These are phyloP conservation scores for Arenicola marina DNA, from an alignment of 2,888 invertebrate genomes.

Conservation along the genomic window DNA sequence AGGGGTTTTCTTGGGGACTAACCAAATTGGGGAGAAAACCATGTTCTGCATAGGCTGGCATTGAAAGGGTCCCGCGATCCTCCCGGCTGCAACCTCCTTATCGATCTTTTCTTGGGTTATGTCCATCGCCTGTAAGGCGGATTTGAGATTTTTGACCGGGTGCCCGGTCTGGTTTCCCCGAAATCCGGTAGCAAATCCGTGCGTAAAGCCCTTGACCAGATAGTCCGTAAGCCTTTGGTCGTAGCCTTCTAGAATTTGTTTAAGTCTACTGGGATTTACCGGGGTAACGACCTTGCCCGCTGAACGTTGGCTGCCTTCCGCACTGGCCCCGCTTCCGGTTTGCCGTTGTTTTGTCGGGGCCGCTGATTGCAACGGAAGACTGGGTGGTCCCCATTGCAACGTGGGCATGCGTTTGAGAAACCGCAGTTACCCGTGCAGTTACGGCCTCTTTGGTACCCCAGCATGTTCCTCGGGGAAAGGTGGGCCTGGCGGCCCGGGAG, in stretches of 20 bases:
- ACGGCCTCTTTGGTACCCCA: not conserved
- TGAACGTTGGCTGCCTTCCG: no score
- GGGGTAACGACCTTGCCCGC: not conserved
- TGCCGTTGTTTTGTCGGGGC: no score
- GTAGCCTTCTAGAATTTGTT: not conserved
- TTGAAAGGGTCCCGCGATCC: not conserved
- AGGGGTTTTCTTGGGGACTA: not conserved
- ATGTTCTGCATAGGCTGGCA: not conserved
- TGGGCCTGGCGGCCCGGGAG: no score
- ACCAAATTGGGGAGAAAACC: not conserved
- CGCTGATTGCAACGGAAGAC: no score
- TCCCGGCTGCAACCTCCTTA: not conserved
- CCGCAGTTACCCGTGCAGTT: no score
- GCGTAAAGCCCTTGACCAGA: not conserved
- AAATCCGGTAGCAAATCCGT: not conserved
- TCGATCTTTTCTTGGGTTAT: not conserved
- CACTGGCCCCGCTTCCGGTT: no score
- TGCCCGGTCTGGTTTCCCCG: no score
- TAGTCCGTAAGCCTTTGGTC: not conserved
- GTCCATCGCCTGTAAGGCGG: no score
- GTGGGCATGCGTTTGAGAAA: no score
- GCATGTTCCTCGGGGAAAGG: not conserved
- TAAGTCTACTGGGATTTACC: not conserved
- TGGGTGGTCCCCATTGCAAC: no score
- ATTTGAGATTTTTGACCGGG: no score